These are phyloP conservation scores for Glossophaga mutica DNA, from an alignment of 2,797 vertebrate genomes.

Conservation along the genomic window DNA sequence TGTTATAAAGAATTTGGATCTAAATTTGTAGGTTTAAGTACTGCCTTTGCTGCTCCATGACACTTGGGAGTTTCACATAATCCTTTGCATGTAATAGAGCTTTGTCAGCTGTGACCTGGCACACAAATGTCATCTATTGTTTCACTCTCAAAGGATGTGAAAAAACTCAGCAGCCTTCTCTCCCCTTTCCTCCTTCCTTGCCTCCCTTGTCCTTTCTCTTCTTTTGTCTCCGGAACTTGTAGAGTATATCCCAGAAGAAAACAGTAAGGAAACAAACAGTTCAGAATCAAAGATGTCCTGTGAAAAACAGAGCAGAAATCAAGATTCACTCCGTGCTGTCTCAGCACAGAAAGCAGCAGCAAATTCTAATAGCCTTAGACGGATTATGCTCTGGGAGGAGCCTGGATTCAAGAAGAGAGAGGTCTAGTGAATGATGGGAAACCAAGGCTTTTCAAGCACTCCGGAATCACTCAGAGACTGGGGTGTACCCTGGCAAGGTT, in stretches of 20 bases:
- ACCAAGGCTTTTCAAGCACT: conserved; percentile 45
- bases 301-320: neutral
- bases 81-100: neutral
- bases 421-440: conserved; percentile 19
- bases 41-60: neutral
- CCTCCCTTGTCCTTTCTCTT: neutral
- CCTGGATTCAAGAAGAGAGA: neutral
- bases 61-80: neutral
- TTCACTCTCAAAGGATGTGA: neutral
- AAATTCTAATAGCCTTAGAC: neutral
- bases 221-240: neutral
- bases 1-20: neutral
- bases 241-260: neutral
- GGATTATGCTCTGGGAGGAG: neutral
- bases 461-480: neutral
- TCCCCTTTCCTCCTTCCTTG: neutral
- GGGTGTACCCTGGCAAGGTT: conserved; percentile 20
- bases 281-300: neutral
- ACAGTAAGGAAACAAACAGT: neutral
- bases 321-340: neutral
- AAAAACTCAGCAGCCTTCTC: neutral
- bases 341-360: neutral
- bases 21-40: neutral
- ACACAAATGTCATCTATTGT: neutral
- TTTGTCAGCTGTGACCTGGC: neutral